A percentile compares a stretch with the other conserved stretches of the same genome.
Conservation (phyloP, 2,888 invertebrate genomes). For the Agriopis aurantiaria region DNA sequence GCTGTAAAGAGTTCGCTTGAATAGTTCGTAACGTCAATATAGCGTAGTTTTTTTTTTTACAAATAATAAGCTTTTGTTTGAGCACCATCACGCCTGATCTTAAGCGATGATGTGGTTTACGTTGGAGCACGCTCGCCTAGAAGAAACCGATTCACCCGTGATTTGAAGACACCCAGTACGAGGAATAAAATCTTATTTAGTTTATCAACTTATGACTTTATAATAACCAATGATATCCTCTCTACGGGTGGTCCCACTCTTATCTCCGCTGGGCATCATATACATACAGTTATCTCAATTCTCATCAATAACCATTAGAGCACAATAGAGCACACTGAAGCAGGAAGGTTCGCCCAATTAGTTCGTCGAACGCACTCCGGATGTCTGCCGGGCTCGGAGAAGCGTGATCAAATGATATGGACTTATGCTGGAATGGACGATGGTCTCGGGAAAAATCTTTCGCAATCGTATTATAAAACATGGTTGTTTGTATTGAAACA, state of each 20-base stretch:
- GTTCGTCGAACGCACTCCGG: constrained; percentile 29
- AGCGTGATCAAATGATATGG: neutral
- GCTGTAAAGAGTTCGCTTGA: neutral
- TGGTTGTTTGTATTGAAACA: neutral
- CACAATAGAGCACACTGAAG: constrained; percentile 31
- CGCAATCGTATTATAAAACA: neutral
- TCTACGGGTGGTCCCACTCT: neutral
- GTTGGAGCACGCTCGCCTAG: no score
- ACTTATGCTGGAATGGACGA: neutral
- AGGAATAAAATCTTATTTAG: no score
- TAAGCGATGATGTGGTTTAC: no score
- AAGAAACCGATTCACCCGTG: no score
- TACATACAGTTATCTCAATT: neutral
- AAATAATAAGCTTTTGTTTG: no score
- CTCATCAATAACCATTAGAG: constrained; percentile 37
- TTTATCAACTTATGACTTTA: no score
- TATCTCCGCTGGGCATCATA: neutral
- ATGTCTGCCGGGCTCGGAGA: constrained; percentile 4
- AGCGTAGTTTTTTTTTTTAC: no score
- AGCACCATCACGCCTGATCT: no score
- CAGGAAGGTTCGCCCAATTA: constrained; percentile 37
- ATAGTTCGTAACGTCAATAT: neutral
- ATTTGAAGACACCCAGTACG: no score
- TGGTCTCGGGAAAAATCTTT: neutral
- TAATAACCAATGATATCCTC: no score